Evolutionary conservation across 2,113 vertebrate genomes (phyloP).

Genomic region (Perca schrenkii): DNA sequence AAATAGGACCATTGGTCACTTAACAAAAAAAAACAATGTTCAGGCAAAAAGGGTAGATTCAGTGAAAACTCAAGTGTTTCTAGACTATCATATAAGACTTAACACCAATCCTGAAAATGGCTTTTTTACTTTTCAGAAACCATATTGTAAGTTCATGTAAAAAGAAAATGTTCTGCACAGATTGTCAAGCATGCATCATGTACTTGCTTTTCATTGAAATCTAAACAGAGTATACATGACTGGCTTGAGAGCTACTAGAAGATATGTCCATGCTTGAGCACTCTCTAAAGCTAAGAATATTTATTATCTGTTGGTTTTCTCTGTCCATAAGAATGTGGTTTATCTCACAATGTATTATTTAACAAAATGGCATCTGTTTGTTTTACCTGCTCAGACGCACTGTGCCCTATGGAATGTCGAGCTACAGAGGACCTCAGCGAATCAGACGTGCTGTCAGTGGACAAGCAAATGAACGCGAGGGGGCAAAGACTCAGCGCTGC

Average conservation of each 20-base stretch:
- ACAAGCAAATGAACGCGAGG: background rate
- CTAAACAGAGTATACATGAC: background rate
- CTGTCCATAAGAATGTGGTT: background rate
- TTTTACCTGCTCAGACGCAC: constrained; percentile 68
- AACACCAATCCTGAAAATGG: too few relatives aligned
- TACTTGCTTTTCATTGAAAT: background rate
- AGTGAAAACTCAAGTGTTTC: background rate
- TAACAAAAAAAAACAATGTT: background rate
- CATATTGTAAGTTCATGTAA: too few relatives aligned
- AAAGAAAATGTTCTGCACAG: too few relatives aligned
- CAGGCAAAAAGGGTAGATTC: too few relatives aligned
- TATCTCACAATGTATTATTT: background rate
- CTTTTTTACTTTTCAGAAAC: too few relatives aligned
- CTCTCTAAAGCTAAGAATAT: background rate
- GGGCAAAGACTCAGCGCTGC: constrained; percentile 65
- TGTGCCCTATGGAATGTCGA: constrained; percentile 83
- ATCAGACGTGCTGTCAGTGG: constrained; percentile 58
- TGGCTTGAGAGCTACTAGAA: background rate
- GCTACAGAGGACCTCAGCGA: constrained; percentile 76
- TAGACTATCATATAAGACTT: too few relatives aligned
- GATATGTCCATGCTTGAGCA: background rate
- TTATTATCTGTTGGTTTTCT: background rate
- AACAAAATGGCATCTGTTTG: constrained; percentile 18
- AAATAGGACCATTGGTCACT: background rate
- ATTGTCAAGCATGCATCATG: background rate